Evolutionary conservation across 2,888 invertebrate genomes (phyloP), one percentile per base, ranked within the genome.

Genomic region (Furcula furcula): DNA sequence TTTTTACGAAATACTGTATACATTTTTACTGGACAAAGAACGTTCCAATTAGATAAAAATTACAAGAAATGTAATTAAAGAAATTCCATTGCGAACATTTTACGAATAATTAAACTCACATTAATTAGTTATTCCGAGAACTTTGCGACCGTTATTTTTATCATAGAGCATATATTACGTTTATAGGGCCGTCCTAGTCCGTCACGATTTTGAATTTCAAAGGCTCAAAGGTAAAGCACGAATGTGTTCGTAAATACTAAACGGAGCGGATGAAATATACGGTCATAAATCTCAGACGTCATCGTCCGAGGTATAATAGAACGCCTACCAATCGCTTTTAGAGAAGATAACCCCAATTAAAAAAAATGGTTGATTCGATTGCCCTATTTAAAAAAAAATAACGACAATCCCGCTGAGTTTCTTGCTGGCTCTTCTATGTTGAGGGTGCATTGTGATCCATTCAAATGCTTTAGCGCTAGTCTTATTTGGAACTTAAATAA

Each of bases 241-340:
- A 12, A 48, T 43, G 52, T 58, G 43, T 46, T 42, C 22, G 55
- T 51, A 55, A 58, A 57, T 45, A 50, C 34, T 57, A 26, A 46
- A 45, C 21, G 36, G 39, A 26, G 43, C 28, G 23, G 22, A 7
- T n/a, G 6, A 28, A 43, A 37, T 29, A 45, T 34, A 55, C 43
- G 31, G 40, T 1, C 4, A 0, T 34, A 16, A 9, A 21, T 7
- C 15, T 11, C 18, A 31, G 3, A 18, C 10, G 21, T 13, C 4
- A 7, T 7, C 33, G 31, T 21, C 3, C 9, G 1, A 19, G 16
- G 4, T 16, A 4, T 16, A n/a, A n/a, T n/a, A n/a, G n/a, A n/a
- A n/a, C n/a, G n/a, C n/a, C n/a, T n/a, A n/a, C n/a, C n/a, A n/a
- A n/a, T n/a, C n/a, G n/a, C n/a, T n/a, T n/a, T n/a, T n/a, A n/a